phyloP scores from a whole-genome alignment of 1,140 invertebrate genomes.

The Drosophila varians region DNA sequence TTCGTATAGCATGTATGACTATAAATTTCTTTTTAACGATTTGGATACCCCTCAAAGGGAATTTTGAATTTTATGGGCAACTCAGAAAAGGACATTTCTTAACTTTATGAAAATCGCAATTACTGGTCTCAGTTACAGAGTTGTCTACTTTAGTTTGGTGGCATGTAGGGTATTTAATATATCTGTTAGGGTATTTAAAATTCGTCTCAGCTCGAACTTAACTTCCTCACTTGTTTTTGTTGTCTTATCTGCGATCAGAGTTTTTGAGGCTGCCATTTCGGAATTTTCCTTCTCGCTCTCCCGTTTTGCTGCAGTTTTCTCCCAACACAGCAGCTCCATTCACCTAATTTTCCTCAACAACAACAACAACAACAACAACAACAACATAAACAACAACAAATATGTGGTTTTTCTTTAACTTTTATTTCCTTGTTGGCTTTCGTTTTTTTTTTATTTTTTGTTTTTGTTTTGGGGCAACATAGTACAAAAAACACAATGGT shows the following conservation, averaged over 20 bases:
- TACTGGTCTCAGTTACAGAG: background rate
- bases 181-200: background rate
- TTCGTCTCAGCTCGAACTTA: background rate
- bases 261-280: conserved; percentile 26
- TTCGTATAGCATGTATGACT: background rate
- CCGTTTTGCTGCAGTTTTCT: conserved; percentile 26
- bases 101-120: no score
- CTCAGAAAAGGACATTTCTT: no score
- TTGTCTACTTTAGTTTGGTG: background rate
- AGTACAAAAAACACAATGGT: conserved; percentile 46
- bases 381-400: background rate
- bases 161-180: background rate
- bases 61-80: background rate
- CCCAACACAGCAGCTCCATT: conserved; percentile 49
- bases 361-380: background rate
- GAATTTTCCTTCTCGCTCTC: conserved; percentile 29
- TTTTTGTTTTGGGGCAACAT: conserved; percentile 34
- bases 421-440: conserved; percentile 70
- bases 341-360: conserved; percentile 61
- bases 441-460: conserved; percentile 1
- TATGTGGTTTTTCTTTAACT: conserved; percentile 31
- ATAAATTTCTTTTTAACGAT: conserved; percentile 40
- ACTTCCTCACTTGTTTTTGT: background rate
- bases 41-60: background rate
- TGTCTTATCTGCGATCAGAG: conserved; percentile 58